Conservation (phyloP, 2,888 invertebrate species). For the Campoplex nolae region DNA sequence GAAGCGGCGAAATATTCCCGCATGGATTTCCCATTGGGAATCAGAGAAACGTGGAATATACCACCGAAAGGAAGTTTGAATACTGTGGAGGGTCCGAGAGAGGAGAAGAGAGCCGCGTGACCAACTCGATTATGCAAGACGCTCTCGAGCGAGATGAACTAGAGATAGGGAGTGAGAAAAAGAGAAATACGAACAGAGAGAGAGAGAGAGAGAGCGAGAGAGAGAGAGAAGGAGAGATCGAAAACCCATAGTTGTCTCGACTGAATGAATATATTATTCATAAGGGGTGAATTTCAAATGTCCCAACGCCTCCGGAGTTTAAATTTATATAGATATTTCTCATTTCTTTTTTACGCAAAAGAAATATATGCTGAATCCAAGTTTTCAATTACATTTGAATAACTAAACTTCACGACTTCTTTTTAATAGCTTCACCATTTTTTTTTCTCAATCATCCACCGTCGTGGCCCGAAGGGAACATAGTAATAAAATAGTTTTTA, state of each 20-base stretch:
- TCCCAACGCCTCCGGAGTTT: conserved; percentile 31
- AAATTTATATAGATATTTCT: neutral
- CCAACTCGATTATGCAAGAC: conserved; percentile 64
- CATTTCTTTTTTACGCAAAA: neutral
- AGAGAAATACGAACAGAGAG: conserved; percentile 5
- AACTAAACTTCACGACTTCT: conserved; percentile 1
- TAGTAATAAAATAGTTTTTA: neutral
- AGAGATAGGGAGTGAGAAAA: neutral
- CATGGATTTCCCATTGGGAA: conserved; percentile 66
- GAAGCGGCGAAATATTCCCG: conserved; percentile 48
- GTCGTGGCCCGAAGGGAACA: neutral
- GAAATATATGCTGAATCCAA: conserved; percentile 21
- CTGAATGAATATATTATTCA: conserved; percentile 59
- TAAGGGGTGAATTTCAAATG: conserved; percentile 48
- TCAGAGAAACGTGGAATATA: conserved; percentile 37
- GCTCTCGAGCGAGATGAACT: conserved; percentile 38
- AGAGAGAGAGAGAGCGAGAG: conserved; percentile 8
- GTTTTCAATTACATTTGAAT: conserved; percentile 46
- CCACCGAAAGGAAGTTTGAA: conserved; percentile 52
- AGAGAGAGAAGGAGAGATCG: conserved; percentile 34
- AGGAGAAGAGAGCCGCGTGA: conserved; percentile 14
- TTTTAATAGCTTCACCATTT: conserved; percentile 1
- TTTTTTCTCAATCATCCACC: neutral
- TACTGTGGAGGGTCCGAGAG: conserved; percentile 20
- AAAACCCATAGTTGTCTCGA: conserved; percentile 48